Evolutionary conservation across 1,140 invertebrate species (phyloP), one percentile per base, ranked within the genome.

Genomic region (Drosophila mojavensis): DNA sequence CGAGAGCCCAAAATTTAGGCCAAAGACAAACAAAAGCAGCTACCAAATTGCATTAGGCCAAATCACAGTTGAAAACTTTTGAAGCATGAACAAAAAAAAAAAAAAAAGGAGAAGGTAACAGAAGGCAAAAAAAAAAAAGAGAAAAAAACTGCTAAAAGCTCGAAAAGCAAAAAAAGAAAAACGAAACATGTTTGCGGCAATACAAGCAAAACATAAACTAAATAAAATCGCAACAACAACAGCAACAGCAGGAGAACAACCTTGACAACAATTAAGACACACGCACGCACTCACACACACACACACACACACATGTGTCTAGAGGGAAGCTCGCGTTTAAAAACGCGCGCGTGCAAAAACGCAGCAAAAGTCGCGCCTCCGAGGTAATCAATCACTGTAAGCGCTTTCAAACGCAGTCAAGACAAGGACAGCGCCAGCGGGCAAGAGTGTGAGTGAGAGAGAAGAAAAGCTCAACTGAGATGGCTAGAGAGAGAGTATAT

Each of bases 371-470:
- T 88, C 83, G 79, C 83, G 79, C 76, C 83, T 79, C 51, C 79
- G 84, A 79, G 79, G 77, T 76, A 86, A 86, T 86, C 83, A 86
- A 86, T 86, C 83, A 86, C 83, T 86, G 83, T 86, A 86, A 86
- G 82, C 83, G 79, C 28, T 86, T 76, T 70, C 72, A 86, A 85
- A 76, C 75, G 63, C 60, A 45, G 15, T 5, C 60, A 30, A 30
- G 9, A 20, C 20, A 55, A 30, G 15, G 9, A 20, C 24, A 60
- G 72, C 41, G 47, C 6, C 28, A 11, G 5, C 20, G 15, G 28
- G 24, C 54, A 43, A 67, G 54, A 6, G 26, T 24, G 28, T 59
- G 50, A 67, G 54, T 6, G 26, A 50, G 55, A 30, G 61, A 47
- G 17, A 4, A 59, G 48, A 33, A 17, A 7, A 10, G 56, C 4